Evolutionary conservation across 2,888 invertebrate species (phyloP), one percentile per base, ranked within the genome.

Genomic region (Epinotia bilunana): DNA sequence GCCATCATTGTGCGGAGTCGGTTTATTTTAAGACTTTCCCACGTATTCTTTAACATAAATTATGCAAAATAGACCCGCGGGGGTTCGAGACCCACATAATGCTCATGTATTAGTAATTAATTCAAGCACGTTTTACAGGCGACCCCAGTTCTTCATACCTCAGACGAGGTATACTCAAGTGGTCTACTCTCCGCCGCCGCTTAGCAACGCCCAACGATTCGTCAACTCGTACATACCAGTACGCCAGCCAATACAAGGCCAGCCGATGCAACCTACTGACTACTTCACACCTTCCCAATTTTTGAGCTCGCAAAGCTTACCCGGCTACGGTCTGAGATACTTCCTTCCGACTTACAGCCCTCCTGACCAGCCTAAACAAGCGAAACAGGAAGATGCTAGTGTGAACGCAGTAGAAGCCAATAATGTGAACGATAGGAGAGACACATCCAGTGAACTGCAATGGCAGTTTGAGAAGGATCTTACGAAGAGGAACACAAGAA

Each of bases 401-500:
- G 82, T 86, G n/a, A 94, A 94, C 79, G 85, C 87, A 28, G 82
- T 94, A 70, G 91, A 89, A 68, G 84, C 84, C 1, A 89, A 90
- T 79, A 86, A 89, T n/a, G 80, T 90, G 6, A 84, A 81, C 69
- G 87, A 74, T 3, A 85, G 79, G 60, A 78, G 77, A 43, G 90
- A 91, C 13, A 85, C 89, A 0, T 82, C 84, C 5, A 88, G 85
- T 77, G 93, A 94, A 64, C 77, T 87, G 69, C 88, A 89, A 77
- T 94, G 93, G 93, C 88, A 90, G 76, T 87, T 87, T 78, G 93
- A 94, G 79, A 94, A 94, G 79, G 91, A 93, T 72, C 79, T 86
- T 1, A 81, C 88, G 33, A 89, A 85, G 78, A 87, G 91, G 77
- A 81, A 80, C 67, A 82, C 84, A 18, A 88, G 90, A 80, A 86